phyloP scores from a whole-genome alignment of 2,113 vertebrate genomes.

The Cheirogaleus medius region DNA sequence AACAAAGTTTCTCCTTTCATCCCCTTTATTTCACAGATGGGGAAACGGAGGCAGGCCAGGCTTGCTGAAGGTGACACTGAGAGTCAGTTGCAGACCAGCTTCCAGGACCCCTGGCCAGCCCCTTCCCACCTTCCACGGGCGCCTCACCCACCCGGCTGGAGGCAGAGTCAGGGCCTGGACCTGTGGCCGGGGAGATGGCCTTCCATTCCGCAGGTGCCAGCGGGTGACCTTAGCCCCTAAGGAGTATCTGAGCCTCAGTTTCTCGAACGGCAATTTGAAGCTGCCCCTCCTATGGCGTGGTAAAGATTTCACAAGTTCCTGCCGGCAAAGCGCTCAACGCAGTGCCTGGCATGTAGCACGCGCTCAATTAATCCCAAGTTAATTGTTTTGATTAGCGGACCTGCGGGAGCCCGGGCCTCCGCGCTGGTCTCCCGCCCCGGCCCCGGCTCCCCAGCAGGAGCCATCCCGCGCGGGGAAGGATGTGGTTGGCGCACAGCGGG shows the following conservation, averaged over 20 bases:
- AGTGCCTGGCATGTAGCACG: background rate
- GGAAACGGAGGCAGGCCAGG: background rate
- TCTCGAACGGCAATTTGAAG: background rate
- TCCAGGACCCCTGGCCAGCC: too few species aligned
- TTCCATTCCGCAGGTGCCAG: background rate
- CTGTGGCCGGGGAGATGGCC: background rate
- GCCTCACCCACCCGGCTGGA: background rate
- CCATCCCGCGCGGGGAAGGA: conserved; percentile 59
- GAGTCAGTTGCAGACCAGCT: background rate
- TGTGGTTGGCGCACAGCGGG: conserved; percentile 58
- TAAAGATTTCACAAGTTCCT: background rate
- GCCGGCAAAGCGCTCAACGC: background rate
- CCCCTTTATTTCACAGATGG: background rate
- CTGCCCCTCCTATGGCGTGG: background rate
- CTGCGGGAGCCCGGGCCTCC: too few species aligned
- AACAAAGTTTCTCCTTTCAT: background rate
- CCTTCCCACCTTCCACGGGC: background rate
- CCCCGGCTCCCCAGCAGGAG: background rate
- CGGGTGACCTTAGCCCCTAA: background rate
- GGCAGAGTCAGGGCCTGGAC: background rate
- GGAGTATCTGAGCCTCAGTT: background rate
- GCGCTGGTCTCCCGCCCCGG: background rate
- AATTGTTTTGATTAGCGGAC: background rate
- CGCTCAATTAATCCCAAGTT: background rate
- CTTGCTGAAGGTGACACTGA: background rate